A percentile compares a stretch with the other conserved stretches of the same genome.
phyloP scores from a whole-genome alignment of 2,888 invertebrate species.

The Oeneis ivallda region DNA sequence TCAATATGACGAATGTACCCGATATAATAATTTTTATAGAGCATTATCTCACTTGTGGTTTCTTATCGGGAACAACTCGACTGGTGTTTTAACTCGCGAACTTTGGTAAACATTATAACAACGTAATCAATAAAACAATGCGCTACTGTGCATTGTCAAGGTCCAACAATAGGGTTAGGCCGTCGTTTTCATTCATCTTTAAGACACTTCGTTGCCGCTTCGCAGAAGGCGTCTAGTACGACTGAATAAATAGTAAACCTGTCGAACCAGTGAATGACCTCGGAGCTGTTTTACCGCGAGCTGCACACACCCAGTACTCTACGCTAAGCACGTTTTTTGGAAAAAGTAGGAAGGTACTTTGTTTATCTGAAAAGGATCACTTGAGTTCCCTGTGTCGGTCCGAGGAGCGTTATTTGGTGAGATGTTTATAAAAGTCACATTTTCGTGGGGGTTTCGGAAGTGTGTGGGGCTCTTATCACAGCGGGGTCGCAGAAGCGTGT shows the following conservation, averaged over 20 bases:
- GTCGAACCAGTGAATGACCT: conserved; percentile 76
- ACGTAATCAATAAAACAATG: conserved; percentile 46
- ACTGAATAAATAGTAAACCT: conserved; percentile 55
- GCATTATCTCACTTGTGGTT: conserved; percentile 57
- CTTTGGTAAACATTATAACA: conserved; percentile 42
- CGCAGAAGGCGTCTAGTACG: conserved; percentile 43
- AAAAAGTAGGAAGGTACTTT: conserved; percentile 25
- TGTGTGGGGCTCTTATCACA: conserved; percentile 47
- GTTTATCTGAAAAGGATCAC: conserved; percentile 33
- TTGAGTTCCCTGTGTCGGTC: conserved; percentile 28
- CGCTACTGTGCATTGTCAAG: conserved; percentile 36
- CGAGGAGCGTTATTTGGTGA: conserved; percentile 22
- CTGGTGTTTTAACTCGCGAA: conserved; percentile 49
- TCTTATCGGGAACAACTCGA: conserved; percentile 60
- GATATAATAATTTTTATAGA: conserved; percentile 46
- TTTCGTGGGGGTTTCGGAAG: conserved; percentile 54
- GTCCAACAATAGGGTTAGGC: conserved; percentile 36
- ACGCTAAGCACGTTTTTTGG: conserved; percentile 51
- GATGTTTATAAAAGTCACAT: conserved; percentile 53
- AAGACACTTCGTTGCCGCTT: conserved; percentile 19
- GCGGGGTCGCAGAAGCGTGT: conserved; percentile 48
- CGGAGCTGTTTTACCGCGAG: conserved; percentile 62
- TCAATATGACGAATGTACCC: conserved; percentile 11
- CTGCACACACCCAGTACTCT: conserved; percentile 53
- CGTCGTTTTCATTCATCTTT: conserved; percentile 44